Evolutionary conservation across 2,113 vertebrate genomes (phyloP), one percentile per base, ranked within the genome.

Genomic region (Phycodurus eques): DNA sequence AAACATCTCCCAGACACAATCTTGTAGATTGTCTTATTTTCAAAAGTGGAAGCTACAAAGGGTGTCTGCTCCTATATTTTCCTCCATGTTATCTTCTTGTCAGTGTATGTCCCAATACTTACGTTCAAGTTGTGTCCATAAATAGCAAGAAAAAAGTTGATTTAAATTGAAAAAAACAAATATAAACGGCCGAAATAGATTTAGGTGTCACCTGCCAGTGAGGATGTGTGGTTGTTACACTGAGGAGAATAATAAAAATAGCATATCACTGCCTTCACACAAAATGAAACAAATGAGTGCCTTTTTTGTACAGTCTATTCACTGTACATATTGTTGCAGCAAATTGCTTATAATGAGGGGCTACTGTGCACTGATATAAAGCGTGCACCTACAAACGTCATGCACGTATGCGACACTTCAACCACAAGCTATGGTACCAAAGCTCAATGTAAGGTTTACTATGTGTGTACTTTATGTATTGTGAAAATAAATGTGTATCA

Each of bases 391-490:
- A 17, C 19, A 65, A 15, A 46, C 44, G 44, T 47, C 14, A 9
- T 19, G 14, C 8, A 17, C 10, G 14, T 31, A 10, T 31, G 13
- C 57, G 53, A 9, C 54, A 59, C 54, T 43, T 73, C 69, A 53
- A 82, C 84, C 82, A 90, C 88, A 91, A 82, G 83, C 86, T 89
- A 90, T 72, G 88, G 88, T 93, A 94, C 93, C 93, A 94, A 94
- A 94, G 92, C 77, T 88, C 85, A 77, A 85, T 77, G 78, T 93
- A 86, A 93, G 90, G 91, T 92, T 83, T 89, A 91, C 83, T 85
- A 89, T 90, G 89, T 90, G 82, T 80, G 81, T 90, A 84, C 88
- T 89, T 61, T 84, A 83, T 87, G 72, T 82, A 83, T 87, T 85
- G 73, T 90, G 77, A 87, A 74, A 90, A 88, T 92, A 92, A 91